phyloP scores from a whole-genome alignment of 2,797 vertebrate genomes.

The Heterohyrax brucei region DNA sequence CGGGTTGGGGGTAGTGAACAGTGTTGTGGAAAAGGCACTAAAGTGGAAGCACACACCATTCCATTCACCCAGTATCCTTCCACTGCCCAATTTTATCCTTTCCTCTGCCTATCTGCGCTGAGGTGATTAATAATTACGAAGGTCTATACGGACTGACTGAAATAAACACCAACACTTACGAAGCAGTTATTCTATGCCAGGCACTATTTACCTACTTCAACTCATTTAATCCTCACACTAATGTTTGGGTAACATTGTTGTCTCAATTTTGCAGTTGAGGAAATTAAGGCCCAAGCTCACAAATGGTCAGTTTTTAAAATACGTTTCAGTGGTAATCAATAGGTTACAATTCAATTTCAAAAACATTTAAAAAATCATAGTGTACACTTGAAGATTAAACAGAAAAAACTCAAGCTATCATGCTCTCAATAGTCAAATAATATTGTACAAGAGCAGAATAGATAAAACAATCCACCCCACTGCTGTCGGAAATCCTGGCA shows the following conservation, averaged over 20 bases:
- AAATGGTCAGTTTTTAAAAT: slow-evolving; percentile 33
- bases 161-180: background rate
- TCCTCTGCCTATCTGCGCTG: background rate
- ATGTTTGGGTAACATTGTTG: background rate
- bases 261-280: slow-evolving; percentile 21
- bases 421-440: slow-evolving; percentile 9
- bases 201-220: slow-evolving; percentile 11
- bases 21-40: background rate
- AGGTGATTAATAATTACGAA: background rate
- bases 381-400: background rate
- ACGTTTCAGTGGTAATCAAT: background rate
- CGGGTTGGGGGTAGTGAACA: background rate
- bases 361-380: slow-evolving; percentile 56
- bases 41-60: background rate
- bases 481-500: too few relatives aligned
- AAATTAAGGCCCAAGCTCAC: background rate
- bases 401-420: slow-evolving; percentile 21
- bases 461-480: background rate
- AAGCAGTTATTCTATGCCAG: slow-evolving; percentile 14
- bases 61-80: background rate
- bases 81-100: background rate
- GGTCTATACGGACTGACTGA: background rate
- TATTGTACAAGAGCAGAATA: background rate
- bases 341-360: slow-evolving; percentile 56
- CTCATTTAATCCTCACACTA: background rate